Conservation (phyloP, 2,113 vertebrate species). For the Pygoscelis antarcticus region DNA sequence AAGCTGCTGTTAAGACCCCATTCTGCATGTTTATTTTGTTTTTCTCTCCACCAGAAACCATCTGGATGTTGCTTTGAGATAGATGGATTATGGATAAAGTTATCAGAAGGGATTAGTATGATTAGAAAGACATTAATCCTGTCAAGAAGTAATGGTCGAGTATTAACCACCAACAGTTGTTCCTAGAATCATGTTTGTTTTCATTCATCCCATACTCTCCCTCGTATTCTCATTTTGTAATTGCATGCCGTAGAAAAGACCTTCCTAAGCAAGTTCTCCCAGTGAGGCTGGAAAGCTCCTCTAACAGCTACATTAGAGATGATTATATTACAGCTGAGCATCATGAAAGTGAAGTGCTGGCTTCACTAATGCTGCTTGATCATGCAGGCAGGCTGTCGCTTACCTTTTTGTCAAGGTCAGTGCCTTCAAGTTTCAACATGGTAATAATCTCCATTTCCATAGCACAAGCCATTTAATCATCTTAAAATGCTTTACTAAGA, state of each 20-base stretch:
- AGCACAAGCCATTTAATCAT: background rate
- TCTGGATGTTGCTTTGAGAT: conserved; percentile 69
- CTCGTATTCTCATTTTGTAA: conserved; percentile 61
- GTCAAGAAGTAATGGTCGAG: conserved; percentile 71
- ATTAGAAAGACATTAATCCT: conserved; percentile 73
- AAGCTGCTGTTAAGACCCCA: conserved; percentile 17
- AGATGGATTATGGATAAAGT: conserved; percentile 74
- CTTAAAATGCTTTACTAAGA: background rate
- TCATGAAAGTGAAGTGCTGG: conserved; percentile 19
- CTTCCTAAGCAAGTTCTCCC: conserved; percentile 30
- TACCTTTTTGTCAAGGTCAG: conserved; percentile 34
- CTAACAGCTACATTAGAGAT: conserved; percentile 46
- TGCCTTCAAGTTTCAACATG: background rate
- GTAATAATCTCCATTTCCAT: conserved; percentile 11
- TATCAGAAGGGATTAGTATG: conserved; percentile 73
- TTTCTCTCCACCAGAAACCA: conserved; percentile 62
- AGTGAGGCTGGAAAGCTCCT: conserved; percentile 20
- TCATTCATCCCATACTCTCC: conserved; percentile 6
- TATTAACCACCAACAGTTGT: conserved; percentile 65
- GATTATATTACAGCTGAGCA: conserved; percentile 21
- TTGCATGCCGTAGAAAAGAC: conserved; percentile 36
- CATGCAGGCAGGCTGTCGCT: background rate
- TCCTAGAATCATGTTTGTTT: conserved; percentile 61
- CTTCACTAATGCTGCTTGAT: conserved; percentile 18
- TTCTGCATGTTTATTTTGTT: conserved; percentile 59